These are phyloP conservation scores for Plutomurus gul DNA, from an alignment of 1,140 invertebrate genomes.

Conservation along the genomic window DNA sequence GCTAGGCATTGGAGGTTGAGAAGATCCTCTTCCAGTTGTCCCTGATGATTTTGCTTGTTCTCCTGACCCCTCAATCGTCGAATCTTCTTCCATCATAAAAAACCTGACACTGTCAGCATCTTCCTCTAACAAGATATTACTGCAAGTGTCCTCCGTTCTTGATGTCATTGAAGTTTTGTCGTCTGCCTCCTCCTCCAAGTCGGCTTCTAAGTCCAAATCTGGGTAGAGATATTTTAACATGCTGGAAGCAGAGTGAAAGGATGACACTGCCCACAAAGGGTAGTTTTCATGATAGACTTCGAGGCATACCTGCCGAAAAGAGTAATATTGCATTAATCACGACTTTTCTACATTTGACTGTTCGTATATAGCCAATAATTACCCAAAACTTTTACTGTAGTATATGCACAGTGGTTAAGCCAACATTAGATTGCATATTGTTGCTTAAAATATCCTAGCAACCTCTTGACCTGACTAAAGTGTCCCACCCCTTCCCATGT, in stretches of 20 bases:
- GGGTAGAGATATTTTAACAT: background rate
- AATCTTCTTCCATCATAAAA: background rate
- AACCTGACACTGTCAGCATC: constrained; percentile 26
- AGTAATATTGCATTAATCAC: too few relatives aligned
- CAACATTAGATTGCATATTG: too few relatives aligned
- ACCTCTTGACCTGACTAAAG: too few relatives aligned
- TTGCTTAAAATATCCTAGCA: too few relatives aligned
- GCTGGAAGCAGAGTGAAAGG: background rate
- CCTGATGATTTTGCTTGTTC: background rate
- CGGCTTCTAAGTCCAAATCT: constrained; percentile 17
- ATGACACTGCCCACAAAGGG: constrained; percentile 41
- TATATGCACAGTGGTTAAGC: too few relatives aligned
- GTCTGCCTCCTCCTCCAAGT: constrained; percentile 26
- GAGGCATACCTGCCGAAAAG: constrained; percentile 50
- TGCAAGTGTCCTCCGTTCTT: constrained; percentile 36
- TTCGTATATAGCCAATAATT: too few relatives aligned
- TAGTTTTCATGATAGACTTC: constrained; percentile 52
- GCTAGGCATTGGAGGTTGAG: background rate
- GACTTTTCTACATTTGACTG: too few relatives aligned
- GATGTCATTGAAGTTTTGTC: constrained; percentile 42
- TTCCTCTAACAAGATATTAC: constrained; percentile 44
- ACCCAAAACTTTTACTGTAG: too few relatives aligned
- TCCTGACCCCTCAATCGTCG: background rate
- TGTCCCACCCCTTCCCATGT: too few relatives aligned
- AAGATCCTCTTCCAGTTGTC: background rate